Base-by-base conservation (phyloP, 2,797 vertebrate species). In the Typhlichthys subterraneus region DNA sequence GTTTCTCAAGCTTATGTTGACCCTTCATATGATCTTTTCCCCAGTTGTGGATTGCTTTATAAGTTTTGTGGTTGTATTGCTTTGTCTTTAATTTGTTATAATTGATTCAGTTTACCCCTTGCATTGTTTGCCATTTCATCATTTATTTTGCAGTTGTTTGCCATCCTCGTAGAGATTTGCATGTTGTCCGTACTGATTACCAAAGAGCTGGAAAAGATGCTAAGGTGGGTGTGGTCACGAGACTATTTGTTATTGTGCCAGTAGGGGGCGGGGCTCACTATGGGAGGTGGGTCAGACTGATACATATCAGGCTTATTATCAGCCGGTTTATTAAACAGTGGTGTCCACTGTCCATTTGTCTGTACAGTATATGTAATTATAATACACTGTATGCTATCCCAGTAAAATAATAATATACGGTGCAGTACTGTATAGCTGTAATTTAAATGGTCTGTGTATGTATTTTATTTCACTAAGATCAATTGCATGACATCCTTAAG, bases 111-210 rank as follows among this genome's bases (percentile, higher is more conserved):
- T 84, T 87, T 67, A 82, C 63, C 83, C 83, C 74, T 72, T 89
- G 85, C 85, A 80, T 79, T 90, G 78, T 92, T 84, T 87, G 85
- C 88, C 87, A 87, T 85, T 83, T 89, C 87, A 87, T 89, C 85
- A 74, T 91, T 92, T 85, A 91, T 79, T 93, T 95, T 95, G 94
- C 95, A 96, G 94, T 96, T 94, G 80, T 88, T 93, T 95, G 86
- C 90, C 89, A 87, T 88, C 90, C 86, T 89, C 80, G 77, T 94
- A 87, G 80, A 79, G 82, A 91, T 91, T 89, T 89, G 86, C 91
- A 91, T 90, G 87, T 91, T 76, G 81, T 90, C 91, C 86, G 31
- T 89, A 88, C 88, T 85, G 90, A 92, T 88, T 90, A 80, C 69
- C 86, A 72, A 46, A 75, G 86, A 85, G 84, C 83, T 54, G 87